Conservation (phyloP, 2,888 invertebrate species). For the Drosophila acutilabella region DNA sequence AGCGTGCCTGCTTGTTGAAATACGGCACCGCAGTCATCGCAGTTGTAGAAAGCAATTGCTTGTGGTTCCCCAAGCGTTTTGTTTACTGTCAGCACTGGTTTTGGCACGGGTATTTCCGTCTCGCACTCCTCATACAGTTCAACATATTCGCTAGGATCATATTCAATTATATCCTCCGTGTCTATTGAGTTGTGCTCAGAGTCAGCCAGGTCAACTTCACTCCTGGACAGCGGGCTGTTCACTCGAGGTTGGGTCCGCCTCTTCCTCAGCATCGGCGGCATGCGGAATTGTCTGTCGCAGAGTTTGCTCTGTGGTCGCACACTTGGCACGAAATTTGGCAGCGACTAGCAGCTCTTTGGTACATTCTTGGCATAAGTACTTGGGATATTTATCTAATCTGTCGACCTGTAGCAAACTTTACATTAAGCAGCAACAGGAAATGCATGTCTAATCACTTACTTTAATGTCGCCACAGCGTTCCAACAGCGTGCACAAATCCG, state of each 20-base stretch:
- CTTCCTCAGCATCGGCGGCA: slow-evolving; percentile 1
- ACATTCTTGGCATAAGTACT: slow-evolving; percentile 83
- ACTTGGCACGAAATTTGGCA: slow-evolving; percentile 82
- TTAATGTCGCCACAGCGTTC: slow-evolving; percentile 76
- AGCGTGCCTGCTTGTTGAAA: slow-evolving; percentile 77
- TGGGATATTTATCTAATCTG: slow-evolving; percentile 70
- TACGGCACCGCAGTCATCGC: slow-evolving; percentile 80
- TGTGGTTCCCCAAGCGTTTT: not conserved
- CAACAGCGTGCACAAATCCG: slow-evolving; percentile 74
- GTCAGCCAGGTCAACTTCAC: not conserved
- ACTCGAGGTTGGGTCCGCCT: not conserved
- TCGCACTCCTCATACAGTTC: slow-evolving; percentile 34
- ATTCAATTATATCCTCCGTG: slow-evolving; percentile 39
- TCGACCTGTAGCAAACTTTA: slow-evolving; percentile 64
- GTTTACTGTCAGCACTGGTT: not conserved
- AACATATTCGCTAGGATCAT: slow-evolving; percentile 49
- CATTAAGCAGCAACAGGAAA: not conserved
- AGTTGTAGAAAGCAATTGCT: slow-evolving; percentile 37
- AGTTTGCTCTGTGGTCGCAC: slow-evolving; percentile 68
- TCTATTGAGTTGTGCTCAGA: not conserved
- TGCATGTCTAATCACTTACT: slow-evolving; percentile 41
- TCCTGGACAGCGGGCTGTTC: slow-evolving; percentile 1
- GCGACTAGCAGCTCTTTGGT: slow-evolving; percentile 81
- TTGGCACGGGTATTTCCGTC: not conserved
- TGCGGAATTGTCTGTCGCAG: slow-evolving; percentile 24